These are phyloP conservation scores for Austrofundulus limnaeus DNA, from an alignment of 2,113 vertebrate genomes.

Conservation along the genomic window DNA sequence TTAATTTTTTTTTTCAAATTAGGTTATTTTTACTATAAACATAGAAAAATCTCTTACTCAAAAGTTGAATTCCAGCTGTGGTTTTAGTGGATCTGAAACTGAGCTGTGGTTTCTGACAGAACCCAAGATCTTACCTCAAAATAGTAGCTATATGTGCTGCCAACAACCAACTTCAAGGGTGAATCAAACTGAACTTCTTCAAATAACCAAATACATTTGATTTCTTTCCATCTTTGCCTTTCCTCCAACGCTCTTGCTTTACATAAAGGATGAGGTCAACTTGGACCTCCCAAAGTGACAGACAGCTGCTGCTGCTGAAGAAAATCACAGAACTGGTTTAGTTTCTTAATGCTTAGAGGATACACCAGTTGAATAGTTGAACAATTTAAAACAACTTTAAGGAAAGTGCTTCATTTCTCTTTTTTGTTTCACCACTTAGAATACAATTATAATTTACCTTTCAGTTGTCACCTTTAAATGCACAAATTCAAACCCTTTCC, in stretches of 20 bases:
- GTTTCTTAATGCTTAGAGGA: too few species aligned
- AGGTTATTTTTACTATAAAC: too few species aligned
- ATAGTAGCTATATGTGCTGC: not conserved
- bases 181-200: not conserved
- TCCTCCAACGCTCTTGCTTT: not conserved
- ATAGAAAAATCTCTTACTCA: too few species aligned
- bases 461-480: not conserved
- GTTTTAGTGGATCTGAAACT: conserved; percentile 20
- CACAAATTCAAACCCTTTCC: not conserved
- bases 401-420: too few species aligned
- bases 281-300: conserved; percentile 32
- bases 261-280: conserved; percentile 23
- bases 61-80: conserved; percentile 31
- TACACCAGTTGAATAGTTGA: too few species aligned
- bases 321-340: conserved; percentile 5
- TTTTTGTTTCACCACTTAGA: not conserved
- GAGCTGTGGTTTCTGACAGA: not conserved
- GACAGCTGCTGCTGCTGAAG: not conserved
- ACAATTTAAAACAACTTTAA: too few species aligned
- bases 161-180: not conserved
- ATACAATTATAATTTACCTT: too few species aligned
- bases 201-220: not conserved
- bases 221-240: not conserved
- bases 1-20: too few species aligned
- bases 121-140: not conserved